These are phyloP conservation scores for Arge pagana DNA, from an alignment of 2,888 invertebrate genomes.

Conservation along the genomic window DNA sequence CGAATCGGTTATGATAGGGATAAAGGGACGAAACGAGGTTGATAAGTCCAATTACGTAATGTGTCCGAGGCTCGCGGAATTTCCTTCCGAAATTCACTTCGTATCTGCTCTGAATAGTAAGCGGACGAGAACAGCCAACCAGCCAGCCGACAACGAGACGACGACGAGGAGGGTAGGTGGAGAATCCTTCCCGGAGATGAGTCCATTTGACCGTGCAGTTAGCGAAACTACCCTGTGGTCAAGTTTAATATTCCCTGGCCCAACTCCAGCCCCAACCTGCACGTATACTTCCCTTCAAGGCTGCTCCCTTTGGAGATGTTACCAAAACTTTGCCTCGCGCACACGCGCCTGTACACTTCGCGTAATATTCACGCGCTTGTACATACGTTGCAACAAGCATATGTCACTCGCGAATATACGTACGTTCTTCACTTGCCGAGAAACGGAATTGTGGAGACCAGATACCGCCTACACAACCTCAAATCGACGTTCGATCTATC, in stretches of 20 bases:
- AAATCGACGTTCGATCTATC: too few relatives aligned
- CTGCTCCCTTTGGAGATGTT: not conserved
- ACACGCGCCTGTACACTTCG: not conserved
- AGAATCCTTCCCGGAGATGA: conserved; percentile 19
- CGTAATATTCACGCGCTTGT: too few relatives aligned
- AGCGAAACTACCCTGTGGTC: conserved; percentile 27
- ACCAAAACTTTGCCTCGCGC: not conserved
- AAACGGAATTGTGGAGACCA: not conserved
- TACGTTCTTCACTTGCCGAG: not conserved
- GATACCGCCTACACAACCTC: not conserved
- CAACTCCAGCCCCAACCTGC: not conserved
- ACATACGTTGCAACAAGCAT: too few relatives aligned
- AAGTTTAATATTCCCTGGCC: conserved; percentile 24
- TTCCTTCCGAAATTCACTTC: conserved; percentile 17
- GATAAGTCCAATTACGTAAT: conserved; percentile 19
- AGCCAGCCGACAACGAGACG: not conserved
- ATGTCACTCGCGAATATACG: not conserved
- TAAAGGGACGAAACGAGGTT: not conserved
- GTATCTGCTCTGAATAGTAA: conserved; percentile 19
- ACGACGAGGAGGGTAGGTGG: not conserved
- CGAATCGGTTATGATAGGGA: too few relatives aligned
- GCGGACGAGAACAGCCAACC: not conserved
- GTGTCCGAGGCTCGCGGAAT: conserved; percentile 16
- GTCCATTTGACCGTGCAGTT: conserved; percentile 25
- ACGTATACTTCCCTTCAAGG: too few relatives aligned